Percentiles rank a stretch among this genome's conserved stretches.
Conservation (phyloP, 2,888 invertebrate genomes). For the Drosophila barbarae region DNA sequence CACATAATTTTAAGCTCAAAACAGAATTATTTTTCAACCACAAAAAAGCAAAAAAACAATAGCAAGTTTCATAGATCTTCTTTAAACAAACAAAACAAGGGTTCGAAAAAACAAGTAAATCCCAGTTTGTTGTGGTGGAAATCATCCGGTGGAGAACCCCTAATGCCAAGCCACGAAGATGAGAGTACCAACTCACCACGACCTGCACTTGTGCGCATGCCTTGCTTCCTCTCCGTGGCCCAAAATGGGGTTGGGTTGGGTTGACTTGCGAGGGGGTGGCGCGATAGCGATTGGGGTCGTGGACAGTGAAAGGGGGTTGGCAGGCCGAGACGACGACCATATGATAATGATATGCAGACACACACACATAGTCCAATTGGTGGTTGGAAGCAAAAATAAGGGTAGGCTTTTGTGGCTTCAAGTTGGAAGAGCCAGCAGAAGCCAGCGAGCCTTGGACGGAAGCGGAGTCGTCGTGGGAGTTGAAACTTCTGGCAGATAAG, state of each 20-base stretch:
- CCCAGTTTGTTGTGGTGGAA: slow-evolving; percentile 12
- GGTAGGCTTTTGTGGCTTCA: slow-evolving; percentile 64
- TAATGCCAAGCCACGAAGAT: slow-evolving; percentile 12
- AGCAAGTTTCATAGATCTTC: slow-evolving; percentile 4
- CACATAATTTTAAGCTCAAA: no score
- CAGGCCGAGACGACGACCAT: slow-evolving; percentile 53
- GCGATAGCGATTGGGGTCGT: slow-evolving; percentile 29
- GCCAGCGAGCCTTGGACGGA: slow-evolving; percentile 44
- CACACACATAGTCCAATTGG: slow-evolving; percentile 62
- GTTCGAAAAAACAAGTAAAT: slow-evolving; percentile 4
- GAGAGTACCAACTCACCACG: slow-evolving; percentile 24
- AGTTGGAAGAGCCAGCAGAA: slow-evolving; percentile 63
- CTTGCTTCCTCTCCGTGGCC: slow-evolving; percentile 6
- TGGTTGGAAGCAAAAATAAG: slow-evolving; percentile 64
- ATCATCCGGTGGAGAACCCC: slow-evolving; percentile 14
- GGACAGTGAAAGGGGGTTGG: slow-evolving; percentile 48
- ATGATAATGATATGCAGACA: slow-evolving; percentile 69
- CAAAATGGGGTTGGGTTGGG: slow-evolving; percentile 29
- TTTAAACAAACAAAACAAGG: slow-evolving; percentile 5
- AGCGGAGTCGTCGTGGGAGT: slow-evolving; percentile 51
- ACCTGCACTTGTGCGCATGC: slow-evolving; percentile 37
- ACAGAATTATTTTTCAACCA: no score
- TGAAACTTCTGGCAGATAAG: slow-evolving; percentile 32
- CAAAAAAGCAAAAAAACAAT: no score
- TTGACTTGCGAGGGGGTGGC: slow-evolving; percentile 32